Percentiles rank a stretch among this genome's conserved stretches.
Evolutionary conservation across 92 coral and sea anemone species (phyloP).

Genomic region (Pocillopora meandrina): DNA sequence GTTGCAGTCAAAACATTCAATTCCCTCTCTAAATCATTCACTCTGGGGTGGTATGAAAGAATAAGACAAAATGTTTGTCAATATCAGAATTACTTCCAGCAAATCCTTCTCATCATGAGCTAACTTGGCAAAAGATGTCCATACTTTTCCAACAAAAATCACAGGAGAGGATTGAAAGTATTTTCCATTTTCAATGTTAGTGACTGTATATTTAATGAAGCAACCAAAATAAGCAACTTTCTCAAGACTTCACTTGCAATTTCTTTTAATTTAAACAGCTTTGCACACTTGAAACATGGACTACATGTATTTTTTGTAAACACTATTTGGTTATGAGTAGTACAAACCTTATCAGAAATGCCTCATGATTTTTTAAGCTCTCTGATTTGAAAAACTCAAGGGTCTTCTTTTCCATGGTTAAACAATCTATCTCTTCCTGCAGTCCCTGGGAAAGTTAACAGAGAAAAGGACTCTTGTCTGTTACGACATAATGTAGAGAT

Average conservation of each 20-base stretch:
- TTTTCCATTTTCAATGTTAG: too few relatives aligned
- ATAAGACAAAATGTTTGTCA: neutral
- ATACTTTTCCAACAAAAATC: too few relatives aligned
- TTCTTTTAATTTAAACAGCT: too few relatives aligned
- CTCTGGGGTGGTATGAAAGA: slow-evolving; percentile 28
- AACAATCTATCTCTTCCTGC: slow-evolving; percentile 56
- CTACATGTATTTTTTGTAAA: too few relatives aligned
- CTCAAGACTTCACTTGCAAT: too few relatives aligned
- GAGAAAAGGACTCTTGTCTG: neutral
- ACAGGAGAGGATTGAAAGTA: too few relatives aligned
- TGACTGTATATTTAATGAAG: neutral
- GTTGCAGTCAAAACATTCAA: slow-evolving; percentile 52
- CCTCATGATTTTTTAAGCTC: slow-evolving; percentile 50
- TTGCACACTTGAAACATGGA: too few relatives aligned
- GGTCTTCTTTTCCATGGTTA: slow-evolving; percentile 50
- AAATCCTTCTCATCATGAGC: neutral
- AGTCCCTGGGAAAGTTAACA: slow-evolving; percentile 33
- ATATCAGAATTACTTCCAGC: neutral
- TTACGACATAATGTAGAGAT: neutral
- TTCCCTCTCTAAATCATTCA: slow-evolving; percentile 68
- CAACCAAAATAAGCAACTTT: neutral
- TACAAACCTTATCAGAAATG: slow-evolving; percentile 52
- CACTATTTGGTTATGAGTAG: too few relatives aligned
- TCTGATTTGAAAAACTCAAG: slow-evolving; percentile 53
- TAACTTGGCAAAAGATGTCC: neutral